phyloP scores from a whole-genome alignment of 2,888 invertebrate genomes.

The Cepaea hortensis region DNA sequence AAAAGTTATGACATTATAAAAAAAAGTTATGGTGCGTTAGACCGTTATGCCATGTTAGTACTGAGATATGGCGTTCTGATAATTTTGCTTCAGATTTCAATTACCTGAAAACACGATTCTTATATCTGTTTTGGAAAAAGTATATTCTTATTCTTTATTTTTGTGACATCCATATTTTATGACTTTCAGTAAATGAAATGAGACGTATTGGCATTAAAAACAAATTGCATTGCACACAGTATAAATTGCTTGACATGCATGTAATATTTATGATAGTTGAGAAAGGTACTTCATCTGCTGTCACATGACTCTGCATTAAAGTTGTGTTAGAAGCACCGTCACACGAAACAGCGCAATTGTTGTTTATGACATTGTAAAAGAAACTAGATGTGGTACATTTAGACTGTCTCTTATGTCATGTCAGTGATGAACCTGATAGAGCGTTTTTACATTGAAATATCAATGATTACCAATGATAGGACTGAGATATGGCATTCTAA shows the following conservation, averaged over 20 bases:
- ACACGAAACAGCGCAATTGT: background rate
- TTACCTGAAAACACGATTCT: too few species aligned
- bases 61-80: slow-evolving; percentile 15
- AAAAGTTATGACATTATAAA: too few species aligned
- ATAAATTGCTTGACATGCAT: background rate
- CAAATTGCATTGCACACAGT: background rate
- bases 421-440: background rate
- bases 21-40: too few species aligned
- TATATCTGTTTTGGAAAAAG: background rate
- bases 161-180: too few species aligned
- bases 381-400: too few species aligned
- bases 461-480: background rate
- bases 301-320: background rate
- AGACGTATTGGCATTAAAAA: background rate
- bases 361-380: too few species aligned
- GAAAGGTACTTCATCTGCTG: background rate
- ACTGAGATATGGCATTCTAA: slow-evolving; percentile 18
- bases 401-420: background rate
- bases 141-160: background rate
- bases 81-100: background rate
- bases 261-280: background rate
- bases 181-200: background rate
- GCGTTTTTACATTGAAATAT: background rate
- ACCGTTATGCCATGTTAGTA: background rate
- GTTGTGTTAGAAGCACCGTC: background rate